Conservation (phyloP, 2,797 vertebrate genomes). For the Hyperoplus lanceolatus region DNA sequence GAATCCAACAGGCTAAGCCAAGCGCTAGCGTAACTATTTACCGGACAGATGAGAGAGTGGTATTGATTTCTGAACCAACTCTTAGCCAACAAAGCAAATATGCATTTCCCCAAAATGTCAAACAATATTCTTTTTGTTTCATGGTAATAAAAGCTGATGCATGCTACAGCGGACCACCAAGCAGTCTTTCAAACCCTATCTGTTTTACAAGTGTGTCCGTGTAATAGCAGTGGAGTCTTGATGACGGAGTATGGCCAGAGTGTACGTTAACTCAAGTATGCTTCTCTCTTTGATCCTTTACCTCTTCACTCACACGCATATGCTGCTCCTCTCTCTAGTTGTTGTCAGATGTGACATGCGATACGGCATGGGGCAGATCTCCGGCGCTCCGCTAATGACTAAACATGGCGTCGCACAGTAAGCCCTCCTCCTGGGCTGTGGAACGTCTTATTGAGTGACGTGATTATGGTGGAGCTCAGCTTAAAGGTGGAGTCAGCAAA, state of each 20-base stretch:
- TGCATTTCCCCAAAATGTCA: not conserved
- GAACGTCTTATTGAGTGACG: conserved; percentile 67
- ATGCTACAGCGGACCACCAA: not conserved
- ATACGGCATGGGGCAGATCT: conserved; percentile 41
- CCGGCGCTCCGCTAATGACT: conserved; percentile 58
- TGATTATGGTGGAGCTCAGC: conserved; percentile 52
- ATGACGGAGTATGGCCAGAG: not conserved
- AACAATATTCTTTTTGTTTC: not conserved
- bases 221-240: not conserved
- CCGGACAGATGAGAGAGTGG: not conserved
- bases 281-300: conserved; percentile 49
- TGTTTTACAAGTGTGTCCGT: conserved; percentile 9
- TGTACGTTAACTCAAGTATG: conserved; percentile 18
- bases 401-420: conserved; percentile 67
- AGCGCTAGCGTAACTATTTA: not conserved
- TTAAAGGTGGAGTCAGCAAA: conserved; percentile 33
- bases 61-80: not conserved
- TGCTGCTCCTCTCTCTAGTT: conserved; percentile 51
- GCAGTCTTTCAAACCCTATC: not conserved
- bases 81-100: not conserved
- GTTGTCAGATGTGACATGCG: conserved; percentile 68
- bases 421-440: conserved; percentile 62
- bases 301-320: conserved; percentile 26
- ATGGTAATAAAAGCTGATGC: not conserved
- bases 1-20: not conserved